phyloP scores from a whole-genome alignment of 2,888 invertebrate genomes.

The Limenitis camilla region DNA sequence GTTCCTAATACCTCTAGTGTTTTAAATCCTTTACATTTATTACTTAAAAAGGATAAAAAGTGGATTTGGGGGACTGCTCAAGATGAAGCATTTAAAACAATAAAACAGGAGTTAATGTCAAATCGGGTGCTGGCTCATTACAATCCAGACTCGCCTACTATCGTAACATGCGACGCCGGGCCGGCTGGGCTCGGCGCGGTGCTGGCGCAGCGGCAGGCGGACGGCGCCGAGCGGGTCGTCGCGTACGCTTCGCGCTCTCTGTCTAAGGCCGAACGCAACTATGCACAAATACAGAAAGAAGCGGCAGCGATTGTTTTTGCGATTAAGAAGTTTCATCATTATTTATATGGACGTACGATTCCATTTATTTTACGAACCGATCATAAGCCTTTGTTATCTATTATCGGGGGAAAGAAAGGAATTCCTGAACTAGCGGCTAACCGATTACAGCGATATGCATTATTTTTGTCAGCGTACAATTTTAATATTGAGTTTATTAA shows the following conservation, averaged over 20 bases:
- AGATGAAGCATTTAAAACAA: slow-evolving; percentile 4
- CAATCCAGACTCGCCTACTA: slow-evolving; percentile 1
- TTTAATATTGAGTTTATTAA: slow-evolving; percentile 4
- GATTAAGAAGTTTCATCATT: not conserved
- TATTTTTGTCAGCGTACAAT: too few relatives aligned
- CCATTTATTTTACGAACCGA: too few relatives aligned
- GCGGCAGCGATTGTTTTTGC: not conserved
- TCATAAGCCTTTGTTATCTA: slow-evolving; percentile 14
- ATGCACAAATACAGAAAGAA: not conserved
- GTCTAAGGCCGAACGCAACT: not conserved
- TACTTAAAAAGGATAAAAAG: slow-evolving; percentile 14
- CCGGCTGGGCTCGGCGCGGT: slow-evolving; percentile 15
- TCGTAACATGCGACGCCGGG: not conserved
- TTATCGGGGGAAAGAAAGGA: slow-evolving; percentile 18
- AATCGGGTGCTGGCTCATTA: too few relatives aligned
- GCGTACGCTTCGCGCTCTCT: not conserved
- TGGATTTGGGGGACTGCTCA: slow-evolving; percentile 9
- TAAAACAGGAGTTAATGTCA: slow-evolving; percentile 8
- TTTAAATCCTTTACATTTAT: slow-evolving; percentile 15
- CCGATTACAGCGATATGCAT: slow-evolving; percentile 17
- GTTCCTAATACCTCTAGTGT: slow-evolving; percentile 15
- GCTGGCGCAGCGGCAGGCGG: slow-evolving; percentile 14
- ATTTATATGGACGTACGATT: not conserved
- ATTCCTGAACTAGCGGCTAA: slow-evolving; percentile 18
- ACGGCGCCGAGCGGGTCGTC: slow-evolving; percentile 15